Percentiles rank a stretch among this genome's conserved stretches.
These are phyloP conservation scores for Mola mola DNA, from an alignment of 2,113 vertebrate species.

Conservation along the genomic window DNA sequence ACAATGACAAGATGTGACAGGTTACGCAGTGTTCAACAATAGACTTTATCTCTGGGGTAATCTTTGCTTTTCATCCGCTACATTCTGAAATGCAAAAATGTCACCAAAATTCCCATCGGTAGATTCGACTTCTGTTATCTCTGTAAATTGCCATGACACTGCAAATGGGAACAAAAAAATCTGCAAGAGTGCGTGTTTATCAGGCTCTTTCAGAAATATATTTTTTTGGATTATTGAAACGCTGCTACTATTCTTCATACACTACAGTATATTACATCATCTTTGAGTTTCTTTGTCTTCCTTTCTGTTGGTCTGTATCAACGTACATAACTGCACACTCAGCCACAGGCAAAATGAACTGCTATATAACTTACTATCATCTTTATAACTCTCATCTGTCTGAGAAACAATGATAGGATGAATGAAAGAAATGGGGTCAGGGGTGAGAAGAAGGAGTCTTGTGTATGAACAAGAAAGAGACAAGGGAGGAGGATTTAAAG, in stretches of 20 bases:
- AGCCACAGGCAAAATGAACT: slow-evolving; percentile 22
- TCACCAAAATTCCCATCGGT: no score
- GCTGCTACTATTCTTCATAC: neutral
- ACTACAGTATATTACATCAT: neutral
- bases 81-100: no score
- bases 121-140: no score
- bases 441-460: slow-evolving; percentile 2
- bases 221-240: no score
- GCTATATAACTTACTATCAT: slow-evolving; percentile 7
- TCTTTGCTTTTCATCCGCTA: no score
- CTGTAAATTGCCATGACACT: no score
- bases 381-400: slow-evolving; percentile 33
- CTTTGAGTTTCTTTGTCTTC: slow-evolving; percentile 2
- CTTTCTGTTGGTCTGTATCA: neutral
- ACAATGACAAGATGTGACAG: no score
- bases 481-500: neutral
- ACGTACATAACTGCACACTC: slow-evolving; percentile 34
- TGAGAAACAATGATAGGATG: slow-evolving; percentile 26
- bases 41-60: no score
- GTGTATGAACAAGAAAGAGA: slow-evolving; percentile 1
- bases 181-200: no score
- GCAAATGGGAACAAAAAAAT: no score
- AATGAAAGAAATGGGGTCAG: slow-evolving; percentile 36
- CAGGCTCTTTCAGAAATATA: no score
- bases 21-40: no score